Evolutionary conservation across 2,113 vertebrate species (phyloP), one percentile per base, ranked within the genome.

Genomic region (Chaetura pelagica): DNA sequence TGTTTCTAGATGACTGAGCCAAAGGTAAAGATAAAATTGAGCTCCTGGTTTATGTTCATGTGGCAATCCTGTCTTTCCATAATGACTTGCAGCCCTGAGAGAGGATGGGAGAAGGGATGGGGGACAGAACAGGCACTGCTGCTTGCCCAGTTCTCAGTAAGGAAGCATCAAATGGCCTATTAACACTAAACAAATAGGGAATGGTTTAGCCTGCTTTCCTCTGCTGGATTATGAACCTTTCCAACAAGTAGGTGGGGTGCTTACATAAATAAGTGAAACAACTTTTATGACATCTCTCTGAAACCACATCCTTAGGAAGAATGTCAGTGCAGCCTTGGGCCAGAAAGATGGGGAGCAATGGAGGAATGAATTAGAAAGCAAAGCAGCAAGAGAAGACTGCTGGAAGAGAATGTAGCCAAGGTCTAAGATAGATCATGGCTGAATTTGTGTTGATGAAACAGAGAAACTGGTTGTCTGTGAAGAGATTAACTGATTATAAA

Each of bases 11-110:
- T 58, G 32, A 68, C 29, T 42, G 18, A 88, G 35, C 59, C 66
- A 61, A 83, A 80, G 26, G 79, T 79, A 51, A 80, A 95, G 89
- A 40, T 72, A 59, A 96, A 92, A 96, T 17, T 46, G 72, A 73
- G 78, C 35, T 66, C 75, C 26, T 93, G 57, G 9, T 71, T 87
- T 90, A 64, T 4, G 8, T 59, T 84, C 40, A 93, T 51, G 84
- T 6, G 84, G 15, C 23, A 96, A 58, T 94, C 55, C 48, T 38
- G 67, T 74, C 66, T 93, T 92, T 89, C 77, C 40, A 38, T 52
- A 93, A 79, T 42, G 67, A 91, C 68, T 79, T 79, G 85, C 42
- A 89, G n/a, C 10, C 34, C 11, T 35, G 35, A 71, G 48, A 92
- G 32, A 68, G 10, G 48, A 67, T 55, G 26, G 26, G 34, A 42